Base-by-base conservation (phyloP, 1,140 invertebrate genomes). In the Teleogryllus occipitalis region DNA sequence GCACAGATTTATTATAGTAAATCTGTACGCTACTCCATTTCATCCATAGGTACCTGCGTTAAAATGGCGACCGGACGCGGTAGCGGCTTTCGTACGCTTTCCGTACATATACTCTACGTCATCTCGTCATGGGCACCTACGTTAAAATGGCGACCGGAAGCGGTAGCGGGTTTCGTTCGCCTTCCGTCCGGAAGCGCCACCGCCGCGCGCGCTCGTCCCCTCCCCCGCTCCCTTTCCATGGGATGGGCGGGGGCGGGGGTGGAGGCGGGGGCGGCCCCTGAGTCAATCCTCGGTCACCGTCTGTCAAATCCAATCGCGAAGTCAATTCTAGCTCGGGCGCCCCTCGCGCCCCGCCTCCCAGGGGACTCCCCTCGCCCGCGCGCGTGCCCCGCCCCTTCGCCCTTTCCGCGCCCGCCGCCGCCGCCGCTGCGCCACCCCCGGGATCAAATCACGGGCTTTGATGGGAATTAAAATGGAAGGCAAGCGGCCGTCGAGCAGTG, bases 251-350 rank as follows among this genome's bases (percentile, higher is more conserved):
- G n/a, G n/a, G n/a, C n/a, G n/a, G 75, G 39, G 75, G 75, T 46
- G 75, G 75, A 46, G 75, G 75, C 75, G 77, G 54, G 77, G 47
- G 47, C 39, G n/a, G n/a, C n/a, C n/a, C n/a, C 39, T 74, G 78
- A 78, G 78, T 78, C 78, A 78, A 78, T 78, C 72, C 79, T 80
- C 79, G 79, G 79, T 74, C 79, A 80, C 79, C 79, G 79, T 80
- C 79, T 80, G 79, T 80, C 79, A 80, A 80, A 80, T 80, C 79
- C 79, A 80, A 80, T 80, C 79, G 75, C 79, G 65, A 80, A 80
- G 79, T 80, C 79, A 80, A 80, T 80, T 80, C 79, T 74, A 46
- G n/a, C 27, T 12, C 8, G 15, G 8, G 8, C 47, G 7, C 76
- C n/a, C 27, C 14, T 21, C 27, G 15, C 76, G 8, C 76, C 76